Percentiles rank a stretch among this genome's conserved stretches.
phyloP scores from a whole-genome alignment of 1,140 invertebrate species.

The Eriosoma lanigerum region DNA sequence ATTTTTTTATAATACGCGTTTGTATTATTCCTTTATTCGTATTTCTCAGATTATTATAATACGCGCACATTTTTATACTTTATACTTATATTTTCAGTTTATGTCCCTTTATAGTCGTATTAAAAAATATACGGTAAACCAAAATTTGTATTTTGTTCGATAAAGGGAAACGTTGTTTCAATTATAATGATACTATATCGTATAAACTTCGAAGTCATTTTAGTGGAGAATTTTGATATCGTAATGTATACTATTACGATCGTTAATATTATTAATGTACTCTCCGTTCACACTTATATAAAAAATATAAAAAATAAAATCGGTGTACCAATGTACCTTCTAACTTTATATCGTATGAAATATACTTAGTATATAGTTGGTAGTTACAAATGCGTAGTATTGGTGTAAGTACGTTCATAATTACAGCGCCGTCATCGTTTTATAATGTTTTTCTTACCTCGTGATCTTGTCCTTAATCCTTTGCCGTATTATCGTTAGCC shows the following conservation, averaged over 20 bases:
- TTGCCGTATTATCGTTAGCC: slow-evolving; percentile 3
- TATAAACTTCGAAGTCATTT: not conserved
- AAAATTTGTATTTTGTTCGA: not conserved
- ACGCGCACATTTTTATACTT: not conserved
- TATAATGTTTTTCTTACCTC: slow-evolving; percentile 14
- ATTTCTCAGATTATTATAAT: too few species aligned
- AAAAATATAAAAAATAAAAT: slow-evolving; percentile 16
- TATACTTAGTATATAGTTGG: too few species aligned
- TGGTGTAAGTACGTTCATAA: not conserved
- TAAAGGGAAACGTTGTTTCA: not conserved
- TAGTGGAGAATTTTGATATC: not conserved
- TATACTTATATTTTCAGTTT: not conserved
- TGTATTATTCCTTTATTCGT: too few species aligned
- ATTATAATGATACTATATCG: not conserved
- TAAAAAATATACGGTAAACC: not conserved
- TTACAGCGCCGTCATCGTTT: slow-evolving; percentile 6
- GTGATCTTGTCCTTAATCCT: slow-evolving; percentile 16
- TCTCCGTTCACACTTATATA: slow-evolving; percentile 19
- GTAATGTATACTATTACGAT: not conserved
- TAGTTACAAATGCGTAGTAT: too few species aligned
- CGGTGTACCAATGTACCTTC: not conserved
- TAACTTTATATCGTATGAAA: slow-evolving; percentile 7
- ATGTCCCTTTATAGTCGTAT: not conserved
- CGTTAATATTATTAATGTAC: slow-evolving; percentile 28
- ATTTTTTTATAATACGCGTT: too few species aligned